Percentiles rank a stretch among this genome's conserved stretches.
Conservation (phyloP, 2,888 invertebrate species). For the Rotaria sp. region DNA sequence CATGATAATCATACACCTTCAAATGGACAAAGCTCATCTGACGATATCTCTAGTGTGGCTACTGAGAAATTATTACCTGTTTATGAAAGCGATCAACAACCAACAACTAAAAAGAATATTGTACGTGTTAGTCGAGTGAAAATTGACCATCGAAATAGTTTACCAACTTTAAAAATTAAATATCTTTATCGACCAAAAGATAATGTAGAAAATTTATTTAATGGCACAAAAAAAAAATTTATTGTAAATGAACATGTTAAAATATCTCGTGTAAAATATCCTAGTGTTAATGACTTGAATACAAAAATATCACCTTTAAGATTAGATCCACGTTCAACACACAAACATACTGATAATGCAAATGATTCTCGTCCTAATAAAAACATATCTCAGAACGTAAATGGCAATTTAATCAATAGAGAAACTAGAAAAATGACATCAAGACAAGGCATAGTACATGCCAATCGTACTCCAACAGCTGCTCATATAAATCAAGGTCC, state of each 20-base stretch:
- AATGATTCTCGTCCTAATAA: background rate
- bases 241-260: background rate
- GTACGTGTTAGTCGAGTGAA: too few relatives aligned
- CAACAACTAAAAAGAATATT: background rate
- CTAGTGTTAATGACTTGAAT: background rate
- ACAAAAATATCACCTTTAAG: background rate
- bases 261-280: background rate
- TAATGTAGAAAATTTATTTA: background rate
- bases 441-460: background rate
- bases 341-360: background rate
- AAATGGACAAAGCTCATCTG: background rate
- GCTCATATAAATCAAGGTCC: background rate
- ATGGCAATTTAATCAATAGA: background rate
- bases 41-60: background rate
- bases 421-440: background rate
- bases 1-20: background rate
- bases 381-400: background rate
- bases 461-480: background rate
- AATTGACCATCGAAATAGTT: background rate
- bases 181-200: background rate
- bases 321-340: background rate
- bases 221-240: background rate
- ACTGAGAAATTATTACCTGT: background rate
- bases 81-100: too few relatives aligned
- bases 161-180: background rate